A percentile compares a stretch with the other conserved stretches of the same genome.
phyloP scores from a whole-genome alignment of 2,888 invertebrate species.

The Drosophila eohydei region DNA sequence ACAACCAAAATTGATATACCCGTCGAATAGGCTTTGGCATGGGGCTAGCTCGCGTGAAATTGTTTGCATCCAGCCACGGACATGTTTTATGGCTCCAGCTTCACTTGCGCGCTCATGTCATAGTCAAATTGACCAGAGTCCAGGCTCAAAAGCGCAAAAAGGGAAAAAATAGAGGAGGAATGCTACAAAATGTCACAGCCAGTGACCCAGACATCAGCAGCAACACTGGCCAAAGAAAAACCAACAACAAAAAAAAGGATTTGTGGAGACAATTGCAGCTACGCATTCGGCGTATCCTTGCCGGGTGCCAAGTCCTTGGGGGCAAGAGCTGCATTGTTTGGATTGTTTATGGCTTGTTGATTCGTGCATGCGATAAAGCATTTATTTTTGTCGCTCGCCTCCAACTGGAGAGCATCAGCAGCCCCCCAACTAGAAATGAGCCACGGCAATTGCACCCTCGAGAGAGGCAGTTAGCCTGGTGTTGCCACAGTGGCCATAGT shows the following conservation, averaged over 20 bases:
- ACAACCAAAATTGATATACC: constrained; percentile 61
- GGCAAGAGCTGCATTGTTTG: constrained; percentile 37
- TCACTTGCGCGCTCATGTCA: constrained; percentile 54
- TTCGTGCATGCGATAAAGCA: constrained; percentile 66
- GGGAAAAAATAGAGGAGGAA: constrained; percentile 3
- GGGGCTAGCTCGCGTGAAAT: constrained; percentile 50
- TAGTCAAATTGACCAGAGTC: constrained; percentile 79
- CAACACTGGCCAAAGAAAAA: constrained; percentile 16
- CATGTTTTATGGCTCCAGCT: constrained; percentile 58
- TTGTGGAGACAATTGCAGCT: constrained; percentile 38
- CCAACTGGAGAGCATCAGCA: neutral
- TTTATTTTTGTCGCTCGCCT: constrained; percentile 56
- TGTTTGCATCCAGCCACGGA: constrained; percentile 48
- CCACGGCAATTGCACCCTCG: neutral
- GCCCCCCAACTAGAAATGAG: constrained; percentile 7
- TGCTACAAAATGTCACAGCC: constrained; percentile 35
- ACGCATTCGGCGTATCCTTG: constrained; percentile 39
- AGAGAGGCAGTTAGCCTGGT: neutral
- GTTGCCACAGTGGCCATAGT: neutral
- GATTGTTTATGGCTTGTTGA: constrained; percentile 74
- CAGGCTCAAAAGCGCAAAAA: constrained; percentile 28
- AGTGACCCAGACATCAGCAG: constrained; percentile 55
- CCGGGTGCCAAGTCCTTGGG: constrained; percentile 43
- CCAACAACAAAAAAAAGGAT: constrained; percentile 4
- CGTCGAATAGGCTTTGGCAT: constrained; percentile 39